A percentile compares a stretch with the other conserved stretches of the same genome.
These are phyloP conservation scores for Notiomystis cincta DNA, from an alignment of 2,113 vertebrate genomes.

Conservation along the genomic window DNA sequence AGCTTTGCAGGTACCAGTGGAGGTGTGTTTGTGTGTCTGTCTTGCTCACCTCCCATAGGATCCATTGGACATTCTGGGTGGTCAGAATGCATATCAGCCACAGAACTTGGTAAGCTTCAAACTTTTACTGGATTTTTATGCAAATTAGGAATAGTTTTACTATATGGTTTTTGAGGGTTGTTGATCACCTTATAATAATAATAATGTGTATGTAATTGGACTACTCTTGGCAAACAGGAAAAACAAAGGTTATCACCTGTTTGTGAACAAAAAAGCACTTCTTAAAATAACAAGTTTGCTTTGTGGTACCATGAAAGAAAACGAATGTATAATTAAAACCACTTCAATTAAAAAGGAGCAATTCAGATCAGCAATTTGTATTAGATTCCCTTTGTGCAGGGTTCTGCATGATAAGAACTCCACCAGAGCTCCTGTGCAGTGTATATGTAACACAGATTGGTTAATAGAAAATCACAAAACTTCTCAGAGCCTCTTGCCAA, in stretches of 20 bases:
- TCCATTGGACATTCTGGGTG: fast-evolving
- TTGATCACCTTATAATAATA: neutral
- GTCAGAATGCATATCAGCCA: neutral
- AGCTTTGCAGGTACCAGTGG: neutral
- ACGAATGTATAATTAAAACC: neutral
- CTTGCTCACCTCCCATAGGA: neutral
- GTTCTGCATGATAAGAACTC: neutral
- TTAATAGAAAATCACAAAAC: neutral
- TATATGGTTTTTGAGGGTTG: neutral
- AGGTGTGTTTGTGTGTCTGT: fast-evolving
- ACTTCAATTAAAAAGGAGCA: neutral
- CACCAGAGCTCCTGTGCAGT: neutral
- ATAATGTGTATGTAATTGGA: neutral
- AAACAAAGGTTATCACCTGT: neutral
- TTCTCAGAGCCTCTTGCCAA: neutral
- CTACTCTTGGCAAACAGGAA: neutral
- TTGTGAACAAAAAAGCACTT: neutral
- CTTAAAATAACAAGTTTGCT: neutral
- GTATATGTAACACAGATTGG: fast-evolving
- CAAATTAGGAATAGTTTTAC: neutral
- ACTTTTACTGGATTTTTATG: neutral
- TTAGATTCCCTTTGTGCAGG: neutral
- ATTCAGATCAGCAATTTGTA: neutral
- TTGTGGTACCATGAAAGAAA: neutral
- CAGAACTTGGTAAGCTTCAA: neutral